Conservation (phyloP, 2,888 invertebrate species). For the Dinocampus coccinellae region DNA sequence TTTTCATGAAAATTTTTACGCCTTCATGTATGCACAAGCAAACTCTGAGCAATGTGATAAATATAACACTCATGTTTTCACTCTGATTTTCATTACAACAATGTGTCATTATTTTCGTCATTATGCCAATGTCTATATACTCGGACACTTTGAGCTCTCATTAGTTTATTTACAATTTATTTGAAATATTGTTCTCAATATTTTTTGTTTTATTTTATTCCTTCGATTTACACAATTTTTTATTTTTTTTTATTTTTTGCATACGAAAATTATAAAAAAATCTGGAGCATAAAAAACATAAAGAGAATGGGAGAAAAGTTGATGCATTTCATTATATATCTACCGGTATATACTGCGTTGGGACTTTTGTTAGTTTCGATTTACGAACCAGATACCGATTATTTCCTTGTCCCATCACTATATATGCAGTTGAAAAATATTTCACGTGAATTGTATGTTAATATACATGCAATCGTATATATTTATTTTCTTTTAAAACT, state of each 20-base stretch:
- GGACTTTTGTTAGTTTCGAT: slow-evolving; percentile 25
- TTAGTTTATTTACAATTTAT: slow-evolving; percentile 42
- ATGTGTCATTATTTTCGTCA: slow-evolving; percentile 24
- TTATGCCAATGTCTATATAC: slow-evolving; percentile 15
- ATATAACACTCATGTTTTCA: no score
- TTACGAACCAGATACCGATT: slow-evolving; percentile 28
- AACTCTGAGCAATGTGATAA: no score
- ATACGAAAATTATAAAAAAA: slow-evolving; percentile 11
- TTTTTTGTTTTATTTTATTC: neutral
- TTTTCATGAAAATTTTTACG: neutral
- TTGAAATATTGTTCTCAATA: slow-evolving; percentile 44
- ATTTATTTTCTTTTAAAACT: neutral
- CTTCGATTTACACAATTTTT: neutral
- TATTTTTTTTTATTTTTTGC: neutral
- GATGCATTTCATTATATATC: slow-evolving; percentile 3
- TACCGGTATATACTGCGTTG: slow-evolving; percentile 18
- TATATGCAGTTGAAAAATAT: slow-evolving; percentile 40
- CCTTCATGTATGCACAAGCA: no score
- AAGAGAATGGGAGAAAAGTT: neutral
- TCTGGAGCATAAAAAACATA: neutral
- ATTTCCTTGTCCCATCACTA: slow-evolving; percentile 17
- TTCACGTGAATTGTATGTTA: slow-evolving; percentile 48
- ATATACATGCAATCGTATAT: slow-evolving; percentile 38
- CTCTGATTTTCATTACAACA: slow-evolving; percentile 28
- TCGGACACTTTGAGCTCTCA: slow-evolving; percentile 16